Conservation (phyloP, 2,113 vertebrate genomes). For the Argyrosomus japonicus region DNA sequence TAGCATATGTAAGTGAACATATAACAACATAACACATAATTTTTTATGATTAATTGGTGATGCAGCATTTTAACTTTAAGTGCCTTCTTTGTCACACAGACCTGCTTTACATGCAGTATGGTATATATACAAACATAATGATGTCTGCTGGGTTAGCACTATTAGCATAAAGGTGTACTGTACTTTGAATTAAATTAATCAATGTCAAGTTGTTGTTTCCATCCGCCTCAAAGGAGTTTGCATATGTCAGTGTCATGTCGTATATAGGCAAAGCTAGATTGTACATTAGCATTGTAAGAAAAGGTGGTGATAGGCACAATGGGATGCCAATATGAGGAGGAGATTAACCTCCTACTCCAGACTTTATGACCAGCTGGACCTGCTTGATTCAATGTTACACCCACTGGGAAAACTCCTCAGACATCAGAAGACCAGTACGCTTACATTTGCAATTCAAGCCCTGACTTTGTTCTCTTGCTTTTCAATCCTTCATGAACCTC, state of each 20-base stretch:
- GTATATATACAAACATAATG: not conserved
- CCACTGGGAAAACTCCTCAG: not conserved
- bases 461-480: not conserved
- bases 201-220: no score
- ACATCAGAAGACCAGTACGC: not conserved
- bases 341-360: conserved; percentile 7
- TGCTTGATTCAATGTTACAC: not conserved
- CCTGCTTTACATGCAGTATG: not conserved
- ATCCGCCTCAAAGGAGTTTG: not conserved
- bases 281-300: not conserved
- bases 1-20: not conserved
- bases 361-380: conserved; percentile 23
- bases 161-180: not conserved
- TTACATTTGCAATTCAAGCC: not conserved
- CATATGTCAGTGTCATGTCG: not conserved
- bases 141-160: no score
- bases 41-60: conserved; percentile 1
- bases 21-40: not conserved
- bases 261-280: not conserved
- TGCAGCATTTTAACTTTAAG: not conserved
- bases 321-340: not conserved
- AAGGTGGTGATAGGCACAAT: not conserved
- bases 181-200: no score
- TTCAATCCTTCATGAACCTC: not conserved
- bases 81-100: conserved; percentile 7